Evolutionary conservation across 1,140 invertebrate species (phyloP).

Genomic region (Antheraea mylitta): DNA sequence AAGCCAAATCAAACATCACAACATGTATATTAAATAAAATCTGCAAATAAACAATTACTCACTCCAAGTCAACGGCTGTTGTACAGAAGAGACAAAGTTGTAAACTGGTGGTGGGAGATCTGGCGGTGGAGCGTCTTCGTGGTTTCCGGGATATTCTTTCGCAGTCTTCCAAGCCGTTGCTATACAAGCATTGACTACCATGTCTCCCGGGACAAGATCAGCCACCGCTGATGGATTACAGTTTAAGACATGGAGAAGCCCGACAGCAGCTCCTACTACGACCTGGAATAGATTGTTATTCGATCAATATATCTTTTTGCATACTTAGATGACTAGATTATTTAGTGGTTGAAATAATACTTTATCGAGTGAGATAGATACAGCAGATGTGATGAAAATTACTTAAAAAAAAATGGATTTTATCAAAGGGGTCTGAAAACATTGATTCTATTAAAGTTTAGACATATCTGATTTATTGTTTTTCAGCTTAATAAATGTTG

Average conservation of each 20-base stretch:
- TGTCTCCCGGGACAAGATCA: slow-evolving; percentile 92
- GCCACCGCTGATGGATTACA: slow-evolving; percentile 82
- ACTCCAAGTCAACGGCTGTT: slow-evolving; percentile 81
- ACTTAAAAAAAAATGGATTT: too few species aligned
- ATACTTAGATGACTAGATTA: background rate
- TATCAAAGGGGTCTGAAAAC: too few species aligned
- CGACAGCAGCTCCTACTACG: slow-evolving; percentile 86
- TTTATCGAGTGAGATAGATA: background rate
- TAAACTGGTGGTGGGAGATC: slow-evolving; percentile 76
- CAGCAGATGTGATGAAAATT: too few species aligned
- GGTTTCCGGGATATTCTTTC: slow-evolving; percentile 51
- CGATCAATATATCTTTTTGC: background rate
- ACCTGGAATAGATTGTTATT: slow-evolving; percentile 40
- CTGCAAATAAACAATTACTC: slow-evolving; percentile 16
- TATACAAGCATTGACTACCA: slow-evolving; percentile 88
- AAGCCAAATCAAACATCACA: too few species aligned
- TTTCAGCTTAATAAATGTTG: too few species aligned
- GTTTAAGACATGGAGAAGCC: slow-evolving; percentile 86
- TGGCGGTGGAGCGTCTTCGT: slow-evolving; percentile 48
- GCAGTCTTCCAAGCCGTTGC: slow-evolving; percentile 87
- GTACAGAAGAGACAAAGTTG: slow-evolving; percentile 80
- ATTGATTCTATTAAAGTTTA: too few species aligned
- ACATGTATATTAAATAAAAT: too few species aligned
- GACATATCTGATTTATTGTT: too few species aligned
- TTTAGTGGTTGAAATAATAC: background rate